A percentile compares a stretch with the other conserved stretches of the same genome.
Conservation (phyloP, 2,888 invertebrate genomes). For the Synergus itoensis region DNA sequence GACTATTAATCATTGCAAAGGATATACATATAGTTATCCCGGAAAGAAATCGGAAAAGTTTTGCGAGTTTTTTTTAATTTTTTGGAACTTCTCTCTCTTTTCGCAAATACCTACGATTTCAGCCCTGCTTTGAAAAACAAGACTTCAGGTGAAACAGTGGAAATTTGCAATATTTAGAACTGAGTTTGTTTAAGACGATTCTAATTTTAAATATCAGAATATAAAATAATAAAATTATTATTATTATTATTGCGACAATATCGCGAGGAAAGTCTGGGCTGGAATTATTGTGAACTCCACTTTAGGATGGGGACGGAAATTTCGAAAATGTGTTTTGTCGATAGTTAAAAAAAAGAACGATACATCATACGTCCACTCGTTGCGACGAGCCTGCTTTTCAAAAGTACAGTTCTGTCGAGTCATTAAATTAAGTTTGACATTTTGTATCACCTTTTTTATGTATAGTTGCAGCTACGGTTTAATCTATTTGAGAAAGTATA, state of each 20-base stretch:
- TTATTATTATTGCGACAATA: neutral
- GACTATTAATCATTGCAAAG: slow-evolving; percentile 58
- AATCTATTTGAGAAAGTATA: slow-evolving; percentile 53
- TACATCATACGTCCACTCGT: slow-evolving; percentile 35
- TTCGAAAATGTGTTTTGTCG: slow-evolving; percentile 27
- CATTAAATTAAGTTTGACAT: slow-evolving; percentile 43
- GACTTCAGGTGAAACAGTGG: neutral
- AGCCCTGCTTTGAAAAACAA: slow-evolving; percentile 19
- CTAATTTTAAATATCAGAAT: slow-evolving; percentile 16
- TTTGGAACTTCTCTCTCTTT: slow-evolving; percentile 3
- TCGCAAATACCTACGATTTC: slow-evolving; percentile 6
- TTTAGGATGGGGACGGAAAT: slow-evolving; percentile 10
- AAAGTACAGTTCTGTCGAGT: slow-evolving; percentile 33
- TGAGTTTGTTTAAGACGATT: slow-evolving; percentile 28
- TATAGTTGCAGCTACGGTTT: slow-evolving; percentile 55
- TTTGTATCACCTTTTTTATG: slow-evolving; percentile 57
- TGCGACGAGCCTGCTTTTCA: slow-evolving; percentile 27
- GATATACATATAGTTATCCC: slow-evolving; percentile 43
- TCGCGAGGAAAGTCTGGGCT: slow-evolving; percentile 25
- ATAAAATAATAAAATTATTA: slow-evolving; percentile 6
- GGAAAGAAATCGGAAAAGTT: slow-evolving; percentile 25
- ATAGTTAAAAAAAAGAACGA: slow-evolving; percentile 9
- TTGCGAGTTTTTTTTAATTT: slow-evolving; percentile 1
- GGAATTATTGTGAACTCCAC: slow-evolving; percentile 10
- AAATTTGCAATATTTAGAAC: slow-evolving; percentile 40